phyloP scores from a whole-genome alignment of 1,140 invertebrate species.

The Holcopasites calliopsidis region DNA sequence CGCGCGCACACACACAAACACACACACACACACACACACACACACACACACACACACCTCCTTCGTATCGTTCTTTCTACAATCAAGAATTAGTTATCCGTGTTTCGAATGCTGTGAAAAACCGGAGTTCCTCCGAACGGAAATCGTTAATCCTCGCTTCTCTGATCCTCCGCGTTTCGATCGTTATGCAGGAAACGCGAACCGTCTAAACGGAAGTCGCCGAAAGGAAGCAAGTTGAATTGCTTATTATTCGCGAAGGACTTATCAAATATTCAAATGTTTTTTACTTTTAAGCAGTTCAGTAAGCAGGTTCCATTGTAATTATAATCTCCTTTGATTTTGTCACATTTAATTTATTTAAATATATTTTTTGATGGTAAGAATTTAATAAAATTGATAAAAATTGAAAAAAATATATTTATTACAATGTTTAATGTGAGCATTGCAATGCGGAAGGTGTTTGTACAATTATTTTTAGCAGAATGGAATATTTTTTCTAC shows the following conservation, averaged over 20 bases:
- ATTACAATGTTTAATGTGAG: neutral
- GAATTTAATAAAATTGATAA: no score
- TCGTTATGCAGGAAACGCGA: neutral
- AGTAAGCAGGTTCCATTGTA: no score
- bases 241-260: neutral
- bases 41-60: neutral
- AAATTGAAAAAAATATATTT: no score
- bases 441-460: no score
- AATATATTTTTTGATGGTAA: no score
- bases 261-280: no score
- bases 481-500: neutral
- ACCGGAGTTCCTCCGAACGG: conserved; percentile 6
- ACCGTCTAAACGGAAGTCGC: neutral
- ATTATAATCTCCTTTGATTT: no score
- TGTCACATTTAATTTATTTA: no score
- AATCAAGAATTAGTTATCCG: conserved; percentile 33
- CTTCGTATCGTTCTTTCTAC: neutral
- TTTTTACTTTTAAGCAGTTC: no score
- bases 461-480: neutral
- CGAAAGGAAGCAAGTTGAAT: neutral
- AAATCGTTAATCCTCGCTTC: conserved; percentile 21
- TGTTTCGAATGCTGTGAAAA: neutral
- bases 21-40: no score
- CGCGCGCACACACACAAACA: no score
- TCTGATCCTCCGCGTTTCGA: neutral